Percentiles rank a stretch among this genome's conserved stretches.
Conservation (phyloP, 2,113 vertebrate genomes). For the Pelusios castaneus region DNA sequence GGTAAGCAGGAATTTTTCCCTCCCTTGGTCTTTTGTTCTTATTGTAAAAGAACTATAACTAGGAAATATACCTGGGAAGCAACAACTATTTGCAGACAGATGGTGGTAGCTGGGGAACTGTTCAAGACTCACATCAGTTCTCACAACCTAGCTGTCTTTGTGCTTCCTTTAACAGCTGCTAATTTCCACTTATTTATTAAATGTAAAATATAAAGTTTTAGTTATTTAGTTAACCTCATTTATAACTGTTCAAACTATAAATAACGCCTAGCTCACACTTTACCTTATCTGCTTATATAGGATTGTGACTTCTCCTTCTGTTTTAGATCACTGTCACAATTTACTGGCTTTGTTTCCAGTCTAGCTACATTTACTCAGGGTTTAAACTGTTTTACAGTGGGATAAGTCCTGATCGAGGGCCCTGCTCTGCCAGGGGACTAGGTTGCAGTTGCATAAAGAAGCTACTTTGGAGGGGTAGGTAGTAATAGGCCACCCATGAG, state of each 20-base stretch:
- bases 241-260: background rate
- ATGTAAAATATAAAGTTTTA: background rate
- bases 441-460: background rate
- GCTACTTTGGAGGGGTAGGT: background rate
- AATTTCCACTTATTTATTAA: background rate
- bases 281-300: background rate
- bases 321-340: background rate
- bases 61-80: background rate
- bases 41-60: background rate
- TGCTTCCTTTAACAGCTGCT: background rate
- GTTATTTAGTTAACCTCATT: background rate
- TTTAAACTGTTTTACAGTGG: background rate
- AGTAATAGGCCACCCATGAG: background rate
- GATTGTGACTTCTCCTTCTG: background rate
- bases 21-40: background rate
- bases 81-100: background rate
- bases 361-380: background rate
- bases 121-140: background rate
- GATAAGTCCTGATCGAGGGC: background rate
- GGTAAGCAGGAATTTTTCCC: background rate
- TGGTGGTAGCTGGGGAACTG: background rate
- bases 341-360: background rate
- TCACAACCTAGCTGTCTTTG: background rate
- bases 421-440: background rate
- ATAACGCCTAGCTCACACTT: background rate